Evolutionary conservation across 2,797 vertebrate genomes (phyloP), one percentile per base, ranked within the genome.

Genomic region (Tapirus indicus): DNA sequence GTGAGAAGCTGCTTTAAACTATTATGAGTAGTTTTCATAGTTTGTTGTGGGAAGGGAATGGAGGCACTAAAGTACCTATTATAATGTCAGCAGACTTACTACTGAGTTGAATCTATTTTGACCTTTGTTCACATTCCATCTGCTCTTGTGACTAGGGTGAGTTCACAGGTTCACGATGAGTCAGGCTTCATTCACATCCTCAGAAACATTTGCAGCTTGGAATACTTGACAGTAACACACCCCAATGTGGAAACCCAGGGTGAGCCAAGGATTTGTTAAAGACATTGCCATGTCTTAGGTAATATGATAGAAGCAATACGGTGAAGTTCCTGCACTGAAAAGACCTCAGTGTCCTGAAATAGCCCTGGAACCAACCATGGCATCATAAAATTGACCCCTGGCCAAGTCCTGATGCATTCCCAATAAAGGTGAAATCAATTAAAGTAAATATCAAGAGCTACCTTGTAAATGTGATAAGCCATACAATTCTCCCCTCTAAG

Each of bases 81-180:
- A 93, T 14, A 87, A 83, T 54, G 54, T 72, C 74, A 84, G 93
- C 82, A 95, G 62, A 82, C 44, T 54, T 35, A 91, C 38, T 56
- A 38, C 49, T 58, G 49, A 80, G 71, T 88, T 58, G 71, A 95
- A 91, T 96, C 91, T 94, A 72, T 94, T 96, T 92, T 96, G 95
- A 96, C 94, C 95, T 97, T 94, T 94, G 62, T 93, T 97, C 97
- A 86, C 92, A 96, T 97, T 85, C 94, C 91, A 92, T 95, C 95
- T 93, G 88, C 35, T 85, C 60, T 90, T 72, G 62, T 79, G 32
- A 97, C 91, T 82, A 78, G 49, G 54, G 38, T 75, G 78, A 96
- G 47, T 97, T 95, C 96, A 88, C 94, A 96, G 84, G 77, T 96
- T 97, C 91, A 82, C 0, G 2, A 84, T 96, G 96, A 97, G 64